Evolutionary conservation across 1,140 invertebrate genomes (phyloP).

Genomic region (Gerris buenoi): DNA sequence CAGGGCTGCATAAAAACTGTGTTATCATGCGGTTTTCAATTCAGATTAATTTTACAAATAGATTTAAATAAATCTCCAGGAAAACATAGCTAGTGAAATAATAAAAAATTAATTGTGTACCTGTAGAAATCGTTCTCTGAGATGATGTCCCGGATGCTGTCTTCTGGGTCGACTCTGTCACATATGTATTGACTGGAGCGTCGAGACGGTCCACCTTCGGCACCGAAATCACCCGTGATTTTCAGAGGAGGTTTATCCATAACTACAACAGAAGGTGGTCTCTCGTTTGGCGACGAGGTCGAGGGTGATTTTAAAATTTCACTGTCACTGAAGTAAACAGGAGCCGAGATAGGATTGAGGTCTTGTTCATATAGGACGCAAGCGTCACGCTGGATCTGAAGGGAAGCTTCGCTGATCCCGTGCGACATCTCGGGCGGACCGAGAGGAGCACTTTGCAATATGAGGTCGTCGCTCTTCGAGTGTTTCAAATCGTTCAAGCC

Average conservation of each 20-base stretch:
- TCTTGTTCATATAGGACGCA: constrained; percentile 26
- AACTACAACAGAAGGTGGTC: constrained; percentile 1
- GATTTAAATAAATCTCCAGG: too few species aligned
- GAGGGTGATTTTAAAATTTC: constrained; percentile 18
- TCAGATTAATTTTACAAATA: too few species aligned
- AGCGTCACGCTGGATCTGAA: constrained; percentile 25
- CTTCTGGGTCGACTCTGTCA: constrained; percentile 42
- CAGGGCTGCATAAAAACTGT: too few species aligned
- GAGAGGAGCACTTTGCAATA: constrained; percentile 30
- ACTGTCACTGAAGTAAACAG: constrained; percentile 25
- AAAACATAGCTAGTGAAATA: too few species aligned
- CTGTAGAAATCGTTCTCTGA: constrained; percentile 47
- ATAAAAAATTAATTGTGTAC: too few species aligned
- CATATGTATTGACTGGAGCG: constrained; percentile 21
- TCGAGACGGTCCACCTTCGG: constrained; percentile 12
- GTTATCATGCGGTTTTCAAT: too few species aligned
- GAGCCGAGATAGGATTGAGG: constrained; percentile 16
- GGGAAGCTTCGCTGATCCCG: constrained; percentile 24
- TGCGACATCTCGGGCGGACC: constrained; percentile 31
- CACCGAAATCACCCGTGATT: constrained; percentile 24
- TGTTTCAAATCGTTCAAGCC: constrained; percentile 24
- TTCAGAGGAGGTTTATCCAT: constrained; percentile 21
- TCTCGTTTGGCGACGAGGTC: not conserved
- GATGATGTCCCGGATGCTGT: constrained; percentile 45
- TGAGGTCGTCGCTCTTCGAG: constrained; percentile 28